Conservation (phyloP, 2,888 invertebrate species). For the Lithosia quadra region DNA sequence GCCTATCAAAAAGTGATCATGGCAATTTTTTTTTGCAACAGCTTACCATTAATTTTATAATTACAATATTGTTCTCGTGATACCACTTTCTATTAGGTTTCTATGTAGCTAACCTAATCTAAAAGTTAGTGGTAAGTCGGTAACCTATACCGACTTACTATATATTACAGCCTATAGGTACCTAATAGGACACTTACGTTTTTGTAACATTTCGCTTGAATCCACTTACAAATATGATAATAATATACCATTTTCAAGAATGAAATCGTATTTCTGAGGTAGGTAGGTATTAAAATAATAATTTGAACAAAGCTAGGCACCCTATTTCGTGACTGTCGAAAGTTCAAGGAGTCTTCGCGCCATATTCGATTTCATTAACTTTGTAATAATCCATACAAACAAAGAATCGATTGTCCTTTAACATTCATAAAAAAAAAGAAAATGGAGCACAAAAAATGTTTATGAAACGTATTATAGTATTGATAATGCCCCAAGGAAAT, state of each 20-base stretch:
- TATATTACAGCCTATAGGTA: too few species aligned
- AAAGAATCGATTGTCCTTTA: slow-evolving; percentile 38
- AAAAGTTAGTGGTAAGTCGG: too few species aligned
- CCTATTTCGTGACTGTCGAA: slow-evolving; percentile 66
- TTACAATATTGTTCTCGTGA: too few species aligned
- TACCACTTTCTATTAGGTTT: too few species aligned
- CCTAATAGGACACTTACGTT: too few species aligned
- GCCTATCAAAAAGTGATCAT: too few species aligned
- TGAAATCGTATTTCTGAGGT: slow-evolving; percentile 19
- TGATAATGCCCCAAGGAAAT: slow-evolving; percentile 8
- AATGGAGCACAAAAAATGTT: slow-evolving; percentile 15
- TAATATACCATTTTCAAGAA: neutral
- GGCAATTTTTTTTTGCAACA: too few species aligned
- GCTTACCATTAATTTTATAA: too few species aligned
- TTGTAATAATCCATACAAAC: slow-evolving; percentile 50
- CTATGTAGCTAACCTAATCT: too few species aligned
- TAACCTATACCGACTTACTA: too few species aligned
- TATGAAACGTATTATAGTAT: slow-evolving; percentile 14
- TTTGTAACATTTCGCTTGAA: neutral
- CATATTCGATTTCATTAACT: slow-evolving; percentile 62
- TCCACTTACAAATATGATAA: neutral
- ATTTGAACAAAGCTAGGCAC: slow-evolving; percentile 56
- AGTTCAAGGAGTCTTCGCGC: slow-evolving; percentile 71
- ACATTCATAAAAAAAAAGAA: slow-evolving; percentile 41
- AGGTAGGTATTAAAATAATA: slow-evolving; percentile 54